Evolutionary conservation across 2,888 invertebrate genomes (phyloP).

Genomic region (Drosophila mayaguana): DNA sequence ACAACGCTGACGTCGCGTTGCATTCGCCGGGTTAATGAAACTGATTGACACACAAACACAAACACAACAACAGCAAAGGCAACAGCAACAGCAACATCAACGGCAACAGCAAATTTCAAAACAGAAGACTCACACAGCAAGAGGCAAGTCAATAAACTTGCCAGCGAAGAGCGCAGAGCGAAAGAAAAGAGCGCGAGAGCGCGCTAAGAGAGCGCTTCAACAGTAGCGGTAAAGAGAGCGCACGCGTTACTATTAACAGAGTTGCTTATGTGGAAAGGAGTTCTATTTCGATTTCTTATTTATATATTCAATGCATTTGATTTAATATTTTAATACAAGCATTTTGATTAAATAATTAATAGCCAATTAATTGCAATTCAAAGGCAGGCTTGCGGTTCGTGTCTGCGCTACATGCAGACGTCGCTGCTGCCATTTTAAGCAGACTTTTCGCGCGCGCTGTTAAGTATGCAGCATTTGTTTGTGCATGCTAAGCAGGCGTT

Average conservation of each 20-base stretch:
- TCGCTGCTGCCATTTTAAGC: background rate
- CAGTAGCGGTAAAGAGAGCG: constrained; percentile 17
- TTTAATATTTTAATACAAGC: background rate
- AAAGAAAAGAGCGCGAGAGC: constrained; percentile 1
- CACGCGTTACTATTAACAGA: constrained; percentile 10
- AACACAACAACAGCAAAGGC: constrained; percentile 23
- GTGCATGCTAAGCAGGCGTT: background rate
- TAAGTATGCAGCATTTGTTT: constrained; percentile 4
- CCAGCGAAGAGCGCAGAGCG: constrained; percentile 2
- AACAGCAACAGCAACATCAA: background rate
- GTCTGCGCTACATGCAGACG: constrained; percentile 1
- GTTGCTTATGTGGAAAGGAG: background rate
- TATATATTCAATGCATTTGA: background rate
- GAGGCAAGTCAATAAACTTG: constrained; percentile 39
- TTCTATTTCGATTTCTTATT: background rate
- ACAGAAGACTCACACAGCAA: constrained; percentile 34
- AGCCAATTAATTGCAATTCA: background rate
- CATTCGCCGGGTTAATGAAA: constrained; percentile 84
- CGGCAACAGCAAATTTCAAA: constrained; percentile 38
- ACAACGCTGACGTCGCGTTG: constrained; percentile 28
- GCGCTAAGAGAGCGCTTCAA: constrained; percentile 10
- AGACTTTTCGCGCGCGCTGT: constrained; percentile 23
- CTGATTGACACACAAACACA: constrained; percentile 83
- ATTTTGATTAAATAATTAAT: background rate
- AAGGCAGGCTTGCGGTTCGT: constrained; percentile 7